phyloP scores from a whole-genome alignment of 2,113 vertebrate genomes.

The Heterotis niloticus region DNA sequence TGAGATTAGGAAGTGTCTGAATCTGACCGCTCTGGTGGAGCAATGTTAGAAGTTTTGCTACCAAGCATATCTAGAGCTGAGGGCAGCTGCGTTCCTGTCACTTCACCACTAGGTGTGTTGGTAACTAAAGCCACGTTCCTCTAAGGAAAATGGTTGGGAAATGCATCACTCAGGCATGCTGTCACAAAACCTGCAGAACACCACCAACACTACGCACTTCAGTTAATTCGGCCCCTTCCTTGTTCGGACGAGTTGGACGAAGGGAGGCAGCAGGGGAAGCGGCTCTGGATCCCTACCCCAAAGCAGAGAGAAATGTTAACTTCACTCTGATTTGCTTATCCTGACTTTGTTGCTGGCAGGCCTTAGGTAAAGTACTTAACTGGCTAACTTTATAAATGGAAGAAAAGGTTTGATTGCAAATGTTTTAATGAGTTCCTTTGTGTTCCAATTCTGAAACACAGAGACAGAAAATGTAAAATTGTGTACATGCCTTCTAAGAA shows the following conservation, averaged over 20 bases:
- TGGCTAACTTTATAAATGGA: background rate
- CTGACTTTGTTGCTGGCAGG: background rate
- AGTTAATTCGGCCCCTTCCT: no score
- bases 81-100: background rate
- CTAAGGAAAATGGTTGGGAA: background rate
- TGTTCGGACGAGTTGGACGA: no score
- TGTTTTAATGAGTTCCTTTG: no score
- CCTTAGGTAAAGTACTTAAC: background rate
- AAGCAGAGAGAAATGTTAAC: conserved; percentile 12
- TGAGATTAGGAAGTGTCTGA: background rate
- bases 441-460: no score
- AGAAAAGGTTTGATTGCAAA: no score
- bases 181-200: background rate
- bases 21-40: background rate
- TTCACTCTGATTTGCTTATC: background rate
- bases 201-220: background rate
- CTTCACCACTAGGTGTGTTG: background rate
- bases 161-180: background rate
- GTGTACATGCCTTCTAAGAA: no score
- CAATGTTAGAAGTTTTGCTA: conserved; percentile 11
- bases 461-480: no score
- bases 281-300: conserved; percentile 32
- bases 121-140: background rate
- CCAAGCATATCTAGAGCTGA: background rate
- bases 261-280: background rate